Evolutionary conservation across 2,797 vertebrate species (phyloP).

Genomic region (Dryobates pubescens): DNA sequence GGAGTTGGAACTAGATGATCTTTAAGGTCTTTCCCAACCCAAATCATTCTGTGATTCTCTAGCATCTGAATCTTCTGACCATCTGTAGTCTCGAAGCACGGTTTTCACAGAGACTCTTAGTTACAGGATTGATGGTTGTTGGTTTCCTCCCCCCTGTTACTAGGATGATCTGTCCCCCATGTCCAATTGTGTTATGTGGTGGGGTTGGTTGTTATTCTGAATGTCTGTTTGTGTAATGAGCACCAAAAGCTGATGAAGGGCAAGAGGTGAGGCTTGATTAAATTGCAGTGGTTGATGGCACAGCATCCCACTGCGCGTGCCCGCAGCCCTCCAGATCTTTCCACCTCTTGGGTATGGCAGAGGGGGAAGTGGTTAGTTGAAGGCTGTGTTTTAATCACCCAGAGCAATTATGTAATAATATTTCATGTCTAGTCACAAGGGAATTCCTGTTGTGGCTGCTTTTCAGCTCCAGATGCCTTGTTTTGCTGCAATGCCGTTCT

Average conservation of each 20-base stretch:
- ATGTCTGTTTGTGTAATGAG: background rate
- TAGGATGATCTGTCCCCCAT: background rate
- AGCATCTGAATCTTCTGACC: background rate
- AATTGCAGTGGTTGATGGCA: background rate
- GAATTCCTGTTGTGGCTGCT: slow-evolving; percentile 64
- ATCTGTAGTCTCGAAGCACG: background rate
- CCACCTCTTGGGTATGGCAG: background rate
- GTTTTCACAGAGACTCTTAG: background rate
- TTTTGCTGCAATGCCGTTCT: slow-evolving; percentile 32
- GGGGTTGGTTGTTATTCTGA: background rate
- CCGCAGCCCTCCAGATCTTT: background rate
- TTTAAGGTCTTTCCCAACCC: too few relatives aligned
- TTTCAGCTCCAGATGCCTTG: slow-evolving; percentile 49
- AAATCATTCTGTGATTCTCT: background rate
- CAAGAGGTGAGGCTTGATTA: background rate
- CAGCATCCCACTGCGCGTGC: background rate
- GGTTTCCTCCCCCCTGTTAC: background rate
- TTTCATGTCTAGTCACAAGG: slow-evolving; percentile 36
- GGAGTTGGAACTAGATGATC: too few relatives aligned
- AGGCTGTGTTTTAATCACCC: slow-evolving; percentile 15
- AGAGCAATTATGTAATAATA: slow-evolving; percentile 40
- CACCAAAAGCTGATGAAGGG: background rate
- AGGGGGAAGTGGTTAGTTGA: slow-evolving; percentile 15
- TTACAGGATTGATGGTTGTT: background rate
- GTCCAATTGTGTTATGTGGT: background rate